A percentile compares a stretch with the other conserved stretches of the same genome.
Conservation (phyloP, 2,888 invertebrate species). For the Eremobia ochroleuca region DNA sequence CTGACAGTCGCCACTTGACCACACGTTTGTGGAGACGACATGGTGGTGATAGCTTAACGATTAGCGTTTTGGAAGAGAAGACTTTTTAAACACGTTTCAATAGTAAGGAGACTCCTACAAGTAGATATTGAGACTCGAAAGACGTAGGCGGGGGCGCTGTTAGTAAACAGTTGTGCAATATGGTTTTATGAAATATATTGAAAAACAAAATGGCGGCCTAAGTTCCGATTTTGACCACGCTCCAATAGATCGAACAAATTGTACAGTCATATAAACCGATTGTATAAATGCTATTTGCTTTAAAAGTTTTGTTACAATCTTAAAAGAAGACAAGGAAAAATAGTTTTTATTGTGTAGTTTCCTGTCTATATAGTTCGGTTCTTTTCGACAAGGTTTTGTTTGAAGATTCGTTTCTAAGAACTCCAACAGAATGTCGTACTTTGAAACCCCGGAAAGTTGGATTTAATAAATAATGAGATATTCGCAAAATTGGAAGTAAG, state of each 20-base stretch:
- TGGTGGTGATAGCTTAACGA: conserved; percentile 18
- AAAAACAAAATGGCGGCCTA: background rate
- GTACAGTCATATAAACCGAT: background rate
- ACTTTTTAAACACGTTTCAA: background rate
- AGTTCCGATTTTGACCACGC: background rate
- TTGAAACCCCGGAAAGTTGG: conserved; percentile 11
- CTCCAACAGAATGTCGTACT: conserved; percentile 5
- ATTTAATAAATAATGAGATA: conserved; percentile 42
- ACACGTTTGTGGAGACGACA: background rate
- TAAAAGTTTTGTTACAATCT: background rate
- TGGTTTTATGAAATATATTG: background rate
- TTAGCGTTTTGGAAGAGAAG: background rate
- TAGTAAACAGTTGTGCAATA: background rate
- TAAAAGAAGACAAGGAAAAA: background rate
- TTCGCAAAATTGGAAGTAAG: conserved; percentile 3
- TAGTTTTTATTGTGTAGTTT: background rate
- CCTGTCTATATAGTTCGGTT: background rate
- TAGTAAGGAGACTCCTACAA: background rate
- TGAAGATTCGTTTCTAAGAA: background rate
- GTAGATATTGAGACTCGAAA: background rate
- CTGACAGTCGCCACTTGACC: conserved; percentile 47
- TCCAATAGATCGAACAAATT: background rate
- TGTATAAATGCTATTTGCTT: background rate
- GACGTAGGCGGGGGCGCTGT: background rate
- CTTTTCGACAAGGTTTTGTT: background rate